A percentile compares a stretch with the other conserved stretches of the same genome.
Evolutionary conservation across 1,140 invertebrate genomes (phyloP).

Genomic region (Coptotermes formosanus): DNA sequence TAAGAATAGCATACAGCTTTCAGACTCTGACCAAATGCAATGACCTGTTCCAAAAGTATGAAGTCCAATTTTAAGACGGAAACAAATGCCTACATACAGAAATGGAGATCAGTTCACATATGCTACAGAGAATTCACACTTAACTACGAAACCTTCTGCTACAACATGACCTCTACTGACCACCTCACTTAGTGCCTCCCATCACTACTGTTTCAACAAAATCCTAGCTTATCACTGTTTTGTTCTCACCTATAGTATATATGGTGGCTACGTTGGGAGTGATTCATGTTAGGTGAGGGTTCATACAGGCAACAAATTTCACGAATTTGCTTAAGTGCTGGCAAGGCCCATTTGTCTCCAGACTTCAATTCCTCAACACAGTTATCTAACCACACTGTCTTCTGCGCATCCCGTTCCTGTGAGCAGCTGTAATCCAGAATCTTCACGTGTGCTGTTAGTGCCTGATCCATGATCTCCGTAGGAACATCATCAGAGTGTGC

Average conservation of each 20-base stretch:
- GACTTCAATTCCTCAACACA: slow-evolving; percentile 93
- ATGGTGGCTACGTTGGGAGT: slow-evolving; percentile 62
- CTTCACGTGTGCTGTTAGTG: slow-evolving; percentile 92
- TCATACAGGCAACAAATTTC: slow-evolving; percentile 96
- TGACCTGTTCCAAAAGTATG: too few relatives aligned
- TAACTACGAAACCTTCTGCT: too few relatives aligned
- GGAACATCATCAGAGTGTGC: slow-evolving; percentile 95
- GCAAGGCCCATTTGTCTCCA: slow-evolving; percentile 87
- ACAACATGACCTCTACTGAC: too few relatives aligned
- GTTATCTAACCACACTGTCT: slow-evolving; percentile 92
- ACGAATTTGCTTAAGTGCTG: slow-evolving; percentile 91
- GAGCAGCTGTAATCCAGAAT: slow-evolving; percentile 98
- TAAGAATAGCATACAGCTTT: too few relatives aligned
- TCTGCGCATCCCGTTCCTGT: slow-evolving; percentile 91
- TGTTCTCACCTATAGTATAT: slow-evolving; percentile 61
- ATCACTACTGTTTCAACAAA: not conserved
- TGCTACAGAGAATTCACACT: too few relatives aligned
- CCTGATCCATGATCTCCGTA: slow-evolving; percentile 97
- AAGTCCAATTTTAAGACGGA: too few relatives aligned
- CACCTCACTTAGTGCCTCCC: too few relatives aligned
- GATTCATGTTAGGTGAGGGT: slow-evolving; percentile 68
- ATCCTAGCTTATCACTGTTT: not conserved
- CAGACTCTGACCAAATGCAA: too few relatives aligned
- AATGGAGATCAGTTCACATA: too few relatives aligned
- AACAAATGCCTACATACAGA: too few relatives aligned